Percentiles rank a stretch among this genome's conserved stretches.
phyloP scores from a whole-genome alignment of 1,140 invertebrate species.

The Forficula auricularia region DNA sequence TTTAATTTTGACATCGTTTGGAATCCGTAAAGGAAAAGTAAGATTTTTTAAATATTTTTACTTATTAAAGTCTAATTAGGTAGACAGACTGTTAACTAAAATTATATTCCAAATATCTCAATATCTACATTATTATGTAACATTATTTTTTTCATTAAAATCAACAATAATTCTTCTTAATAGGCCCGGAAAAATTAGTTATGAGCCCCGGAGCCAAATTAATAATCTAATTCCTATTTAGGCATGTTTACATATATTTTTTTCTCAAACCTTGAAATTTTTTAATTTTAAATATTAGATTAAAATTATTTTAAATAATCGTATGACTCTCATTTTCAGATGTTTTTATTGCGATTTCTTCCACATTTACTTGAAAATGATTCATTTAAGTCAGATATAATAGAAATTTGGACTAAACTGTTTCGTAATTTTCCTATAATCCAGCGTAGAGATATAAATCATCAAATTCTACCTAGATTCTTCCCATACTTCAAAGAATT shows the following conservation, averaged over 20 bases:
- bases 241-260: too few relatives aligned
- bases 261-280: too few relatives aligned
- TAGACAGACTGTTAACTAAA: too few relatives aligned
- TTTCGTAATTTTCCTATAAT: slow-evolving; percentile 31
- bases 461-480: slow-evolving; percentile 25
- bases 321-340: slow-evolving; percentile 22
- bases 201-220: too few relatives aligned
- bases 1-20: slow-evolving; percentile 43
- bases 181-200: too few relatives aligned
- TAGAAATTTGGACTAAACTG: slow-evolving; percentile 31
- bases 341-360: slow-evolving; percentile 36
- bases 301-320: slow-evolving; percentile 7
- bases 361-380: slow-evolving; percentile 29
- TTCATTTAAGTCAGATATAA: slow-evolving; percentile 25
- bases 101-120: too few relatives aligned
- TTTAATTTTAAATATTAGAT: too few relatives aligned
- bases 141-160: too few relatives aligned
- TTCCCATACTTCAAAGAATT: slow-evolving; percentile 34
- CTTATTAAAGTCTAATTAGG: neutral
- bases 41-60: slow-evolving; percentile 9
- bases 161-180: too few relatives aligned
- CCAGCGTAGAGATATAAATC: slow-evolving; percentile 30
- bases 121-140: too few relatives aligned
- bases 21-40: slow-evolving; percentile 56
- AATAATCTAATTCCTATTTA: too few relatives aligned